These are phyloP conservation scores for Eupithecia tripunctaria DNA, from an alignment of 2,888 invertebrate species.

Conservation along the genomic window DNA sequence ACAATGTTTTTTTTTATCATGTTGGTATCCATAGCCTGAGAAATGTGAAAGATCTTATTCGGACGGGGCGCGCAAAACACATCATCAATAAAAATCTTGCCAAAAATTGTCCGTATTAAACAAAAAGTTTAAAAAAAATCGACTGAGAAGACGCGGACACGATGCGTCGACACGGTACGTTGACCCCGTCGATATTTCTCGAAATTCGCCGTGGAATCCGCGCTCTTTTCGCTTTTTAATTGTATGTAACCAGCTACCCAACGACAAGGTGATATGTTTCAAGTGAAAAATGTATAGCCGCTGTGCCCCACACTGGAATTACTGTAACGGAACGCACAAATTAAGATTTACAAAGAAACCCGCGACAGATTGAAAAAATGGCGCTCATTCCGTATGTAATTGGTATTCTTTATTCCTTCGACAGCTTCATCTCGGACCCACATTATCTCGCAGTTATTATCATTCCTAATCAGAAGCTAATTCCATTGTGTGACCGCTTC, in stretches of 20 bases:
- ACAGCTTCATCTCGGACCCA: constrained; percentile 12
- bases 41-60: background rate
- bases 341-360: constrained; percentile 73
- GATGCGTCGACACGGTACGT: constrained; percentile 80
- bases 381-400: constrained; percentile 50
- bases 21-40: background rate
- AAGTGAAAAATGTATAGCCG: constrained; percentile 69
- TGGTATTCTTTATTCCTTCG: constrained; percentile 49
- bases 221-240: constrained; percentile 83
- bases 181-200: constrained; percentile 83
- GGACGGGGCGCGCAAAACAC: constrained; percentile 45
- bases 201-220: constrained; percentile 80
- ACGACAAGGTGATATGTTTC: constrained; percentile 80
- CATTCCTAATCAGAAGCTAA: constrained; percentile 21
- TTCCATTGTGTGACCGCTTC: constrained; percentile 16
- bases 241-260: constrained; percentile 78
- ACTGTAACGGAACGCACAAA: constrained; percentile 76
- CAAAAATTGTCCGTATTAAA: constrained; percentile 68
- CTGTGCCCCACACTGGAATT: constrained; percentile 69
- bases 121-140: constrained; percentile 71
- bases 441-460: constrained; percentile 12
- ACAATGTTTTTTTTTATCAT: background rate
- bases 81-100: constrained; percentile 59
- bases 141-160: constrained; percentile 73
- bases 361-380: constrained; percentile 64